These are phyloP conservation scores for Morpho deidamia DNA, from an alignment of 2,888 invertebrate genomes.

Conservation along the genomic window DNA sequence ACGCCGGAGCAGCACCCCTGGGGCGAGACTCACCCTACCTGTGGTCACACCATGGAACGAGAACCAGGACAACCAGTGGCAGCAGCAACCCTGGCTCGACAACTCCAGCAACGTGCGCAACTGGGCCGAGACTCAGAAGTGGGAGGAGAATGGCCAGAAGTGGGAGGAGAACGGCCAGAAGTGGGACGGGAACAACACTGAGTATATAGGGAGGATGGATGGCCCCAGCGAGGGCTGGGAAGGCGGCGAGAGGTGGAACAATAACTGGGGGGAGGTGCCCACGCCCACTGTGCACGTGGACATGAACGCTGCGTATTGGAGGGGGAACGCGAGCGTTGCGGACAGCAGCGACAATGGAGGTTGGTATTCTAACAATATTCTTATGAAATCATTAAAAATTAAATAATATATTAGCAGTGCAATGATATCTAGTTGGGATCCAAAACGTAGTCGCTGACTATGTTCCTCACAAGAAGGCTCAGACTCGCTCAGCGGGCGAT, in stretches of 20 bases:
- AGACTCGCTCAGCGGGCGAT: too few relatives aligned
- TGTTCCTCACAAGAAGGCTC: too few relatives aligned
- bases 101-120: slow-evolving; percentile 45
- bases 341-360: slow-evolving; percentile 74
- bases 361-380: slow-evolving; percentile 22
- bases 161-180: slow-evolving; percentile 44
- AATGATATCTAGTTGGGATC: too few relatives aligned
- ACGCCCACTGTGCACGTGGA: slow-evolving; percentile 69
- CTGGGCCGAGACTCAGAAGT: slow-evolving; percentile 59
- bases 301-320: slow-evolving; percentile 63
- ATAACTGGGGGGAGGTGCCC: slow-evolving; percentile 62
- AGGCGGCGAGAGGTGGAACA: slow-evolving; percentile 46
- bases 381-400: too few relatives aligned
- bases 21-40: slow-evolving; percentile 55
- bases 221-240: slow-evolving; percentile 53
- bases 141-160: slow-evolving; percentile 44
- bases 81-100: slow-evolving; percentile 59
- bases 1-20: slow-evolving; percentile 61
- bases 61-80: slow-evolving; percentile 37
- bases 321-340: slow-evolving; percentile 63
- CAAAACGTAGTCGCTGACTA: too few relatives aligned
- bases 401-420: too few relatives aligned
- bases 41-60: slow-evolving; percentile 42
- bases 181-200: slow-evolving; percentile 45
- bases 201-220: slow-evolving; percentile 42